These are phyloP conservation scores for Anguilla megastoma DNA, from an alignment of 2,797 vertebrate species.

Conservation along the genomic window DNA sequence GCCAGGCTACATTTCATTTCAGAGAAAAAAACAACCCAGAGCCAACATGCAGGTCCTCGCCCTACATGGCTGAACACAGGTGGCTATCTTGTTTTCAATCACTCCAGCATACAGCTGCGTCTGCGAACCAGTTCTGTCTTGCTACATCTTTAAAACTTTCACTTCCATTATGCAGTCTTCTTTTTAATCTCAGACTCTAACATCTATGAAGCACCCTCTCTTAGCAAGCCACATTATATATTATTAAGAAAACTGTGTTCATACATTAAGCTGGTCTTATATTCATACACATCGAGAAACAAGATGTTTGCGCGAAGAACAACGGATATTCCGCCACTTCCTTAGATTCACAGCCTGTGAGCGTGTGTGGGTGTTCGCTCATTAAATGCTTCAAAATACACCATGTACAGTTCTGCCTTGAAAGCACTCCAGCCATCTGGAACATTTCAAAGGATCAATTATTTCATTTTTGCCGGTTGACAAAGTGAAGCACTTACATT, in stretches of 20 bases:
- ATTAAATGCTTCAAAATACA: constrained; percentile 1
- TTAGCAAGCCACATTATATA: neutral
- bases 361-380: constrained; percentile 5
- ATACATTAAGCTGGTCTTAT: neutral
- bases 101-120: neutral
- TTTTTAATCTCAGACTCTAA: neutral
- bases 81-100: neutral
- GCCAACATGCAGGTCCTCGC: neutral
- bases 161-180: neutral
- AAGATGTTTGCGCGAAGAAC: neutral
- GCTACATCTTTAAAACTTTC: neutral
- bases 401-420: neutral
- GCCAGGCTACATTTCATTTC: neutral
- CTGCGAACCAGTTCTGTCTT: neutral
- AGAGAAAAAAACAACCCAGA: neutral
- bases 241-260: neutral
- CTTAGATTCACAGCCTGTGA: neutral
- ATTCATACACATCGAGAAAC: neutral
- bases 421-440: neutral
- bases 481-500: neutral
- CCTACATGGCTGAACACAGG: neutral
- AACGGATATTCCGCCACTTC: neutral
- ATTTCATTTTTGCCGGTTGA: neutral
- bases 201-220: neutral
- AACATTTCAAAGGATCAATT: neutral